Evolutionary conservation across 2,113 vertebrate genomes (phyloP).

Genomic region (Sterrhoptilus dennistouni): DNA sequence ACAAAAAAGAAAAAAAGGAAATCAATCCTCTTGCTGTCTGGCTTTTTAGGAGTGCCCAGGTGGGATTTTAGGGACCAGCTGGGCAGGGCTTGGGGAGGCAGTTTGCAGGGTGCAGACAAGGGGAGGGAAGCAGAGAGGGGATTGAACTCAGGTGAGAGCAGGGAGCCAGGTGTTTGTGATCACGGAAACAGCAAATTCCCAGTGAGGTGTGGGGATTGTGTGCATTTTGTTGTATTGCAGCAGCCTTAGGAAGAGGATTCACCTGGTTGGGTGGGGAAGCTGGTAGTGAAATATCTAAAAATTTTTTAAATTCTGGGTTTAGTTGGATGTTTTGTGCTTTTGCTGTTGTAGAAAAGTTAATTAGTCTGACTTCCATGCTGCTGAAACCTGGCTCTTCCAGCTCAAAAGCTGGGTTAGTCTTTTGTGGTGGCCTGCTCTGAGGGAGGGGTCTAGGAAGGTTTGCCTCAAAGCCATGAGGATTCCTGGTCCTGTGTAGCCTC

Average conservation of each 20-base stretch:
- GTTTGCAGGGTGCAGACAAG: neutral
- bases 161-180: neutral
- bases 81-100: neutral
- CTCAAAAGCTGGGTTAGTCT: neutral
- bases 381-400: neutral
- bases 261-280: rapidly evolving
- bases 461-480: neutral
- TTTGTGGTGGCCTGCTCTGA: neutral
- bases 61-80: rapidly evolving
- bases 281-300: rapidly evolving
- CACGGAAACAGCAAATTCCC: neutral
- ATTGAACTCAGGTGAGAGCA: neutral
- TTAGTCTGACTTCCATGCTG: neutral
- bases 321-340: neutral
- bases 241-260: rapidly evolving
- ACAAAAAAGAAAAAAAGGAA: rapidly evolving
- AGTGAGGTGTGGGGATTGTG: rapidly evolving
- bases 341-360: neutral
- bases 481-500: neutral
- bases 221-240: rapidly evolving
- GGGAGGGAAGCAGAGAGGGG: neutral
- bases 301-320: rapidly evolving
- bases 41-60: neutral
- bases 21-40: neutral
- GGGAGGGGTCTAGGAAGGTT: neutral